Conservation (phyloP, 2,888 invertebrate species). For the Mesochorus sp. region DNA sequence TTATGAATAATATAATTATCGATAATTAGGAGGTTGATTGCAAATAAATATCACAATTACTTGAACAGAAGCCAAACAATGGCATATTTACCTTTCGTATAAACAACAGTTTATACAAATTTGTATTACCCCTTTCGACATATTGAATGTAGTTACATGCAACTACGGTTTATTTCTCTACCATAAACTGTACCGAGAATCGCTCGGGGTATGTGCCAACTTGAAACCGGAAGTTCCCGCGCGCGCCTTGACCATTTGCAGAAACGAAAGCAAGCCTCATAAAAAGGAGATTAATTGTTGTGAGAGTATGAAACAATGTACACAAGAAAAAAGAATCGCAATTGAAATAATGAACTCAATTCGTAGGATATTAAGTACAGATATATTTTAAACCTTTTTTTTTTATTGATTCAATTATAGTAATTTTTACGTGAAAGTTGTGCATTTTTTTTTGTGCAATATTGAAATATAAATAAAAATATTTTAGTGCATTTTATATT, state of each 20-base stretch:
- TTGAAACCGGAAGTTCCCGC: constrained; percentile 43
- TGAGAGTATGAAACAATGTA: constrained; percentile 8
- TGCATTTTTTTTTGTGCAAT: too few species aligned
- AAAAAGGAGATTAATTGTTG: constrained; percentile 17
- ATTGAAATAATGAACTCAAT: constrained; percentile 17
- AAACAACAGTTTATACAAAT: not conserved
- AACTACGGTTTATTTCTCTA: constrained; percentile 16
- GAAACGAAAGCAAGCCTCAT: constrained; percentile 45
- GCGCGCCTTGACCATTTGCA: constrained; percentile 40
- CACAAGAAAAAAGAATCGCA: too few species aligned
- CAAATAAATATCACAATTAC: too few species aligned
- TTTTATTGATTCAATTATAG: not conserved
- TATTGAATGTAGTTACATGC: constrained; percentile 38
- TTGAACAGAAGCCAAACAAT: too few species aligned
- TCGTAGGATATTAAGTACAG: not conserved
- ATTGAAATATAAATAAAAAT: too few species aligned
- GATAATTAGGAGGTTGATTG: too few species aligned
- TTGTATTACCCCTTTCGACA: constrained; percentile 25
- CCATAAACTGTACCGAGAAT: constrained; percentile 15
- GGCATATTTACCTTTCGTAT: too few species aligned
- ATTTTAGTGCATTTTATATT: too few species aligned
- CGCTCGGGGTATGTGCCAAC: not conserved
- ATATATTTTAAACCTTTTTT: not conserved
- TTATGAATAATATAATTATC: too few species aligned
- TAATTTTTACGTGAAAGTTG: too few species aligned